Conservation (phyloP, 2,113 vertebrate species). For the Pardalotus punctatus region DNA sequence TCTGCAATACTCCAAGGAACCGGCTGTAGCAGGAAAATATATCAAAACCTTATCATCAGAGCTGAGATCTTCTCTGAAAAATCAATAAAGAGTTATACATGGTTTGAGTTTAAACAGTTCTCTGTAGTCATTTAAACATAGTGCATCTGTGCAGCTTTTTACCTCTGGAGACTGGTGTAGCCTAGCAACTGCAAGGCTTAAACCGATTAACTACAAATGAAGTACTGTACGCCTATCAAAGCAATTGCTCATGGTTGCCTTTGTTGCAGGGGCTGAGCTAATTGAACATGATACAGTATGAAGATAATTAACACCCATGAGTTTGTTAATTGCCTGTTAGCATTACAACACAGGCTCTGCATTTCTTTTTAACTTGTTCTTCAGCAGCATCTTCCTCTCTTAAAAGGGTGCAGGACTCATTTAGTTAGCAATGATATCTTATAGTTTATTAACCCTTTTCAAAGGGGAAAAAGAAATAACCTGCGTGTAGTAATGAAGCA, state of each 20-base stretch:
- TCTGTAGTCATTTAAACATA: conserved; percentile 98
- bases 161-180: conserved; percentile 84
- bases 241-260: conserved; percentile 86
- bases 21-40: conserved; percentile 95
- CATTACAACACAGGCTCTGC: conserved; percentile 81
- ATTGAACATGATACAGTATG: conserved; percentile 89
- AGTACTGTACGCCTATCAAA: conserved; percentile 87
- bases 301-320: conserved; percentile 89
- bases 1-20: conserved; percentile 92
- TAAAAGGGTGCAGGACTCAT: conserved; percentile 66
- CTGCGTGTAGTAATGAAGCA: conserved; percentile 56
- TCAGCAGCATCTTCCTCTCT: conserved; percentile 64
- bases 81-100: conserved; percentile 99
- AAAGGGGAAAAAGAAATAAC: neutral
- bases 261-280: conserved; percentile 87
- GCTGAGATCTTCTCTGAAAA: conserved; percentile 97
- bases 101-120: conserved; percentile 99
- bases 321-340: conserved; percentile 90
- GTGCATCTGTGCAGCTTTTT: conserved; percentile 86
- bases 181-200: conserved; percentile 89
- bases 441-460: conserved; percentile 75
- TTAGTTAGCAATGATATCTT: conserved; percentile 69
- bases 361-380: conserved; percentile 76
- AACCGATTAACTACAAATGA: conserved; percentile 93
- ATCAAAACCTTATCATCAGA: conserved; percentile 99